Percentiles rank a stretch among this genome's conserved stretches.
Conservation (phyloP, 2,797 vertebrate genomes). For the Enteromius thamalakanensis region DNA sequence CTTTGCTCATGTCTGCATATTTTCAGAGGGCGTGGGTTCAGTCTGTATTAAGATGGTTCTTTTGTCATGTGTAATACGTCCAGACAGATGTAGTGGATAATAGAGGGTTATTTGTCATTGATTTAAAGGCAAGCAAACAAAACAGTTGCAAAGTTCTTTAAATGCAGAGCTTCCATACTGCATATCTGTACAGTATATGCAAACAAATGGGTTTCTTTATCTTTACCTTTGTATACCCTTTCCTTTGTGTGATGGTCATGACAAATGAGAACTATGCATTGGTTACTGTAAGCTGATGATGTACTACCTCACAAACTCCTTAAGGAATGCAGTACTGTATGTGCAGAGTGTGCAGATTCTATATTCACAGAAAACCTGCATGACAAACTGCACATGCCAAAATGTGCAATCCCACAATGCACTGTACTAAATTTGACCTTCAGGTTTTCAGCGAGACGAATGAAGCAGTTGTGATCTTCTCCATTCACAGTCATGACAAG, state of each 20-base stretch:
- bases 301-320: slow-evolving; percentile 1
- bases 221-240: not conserved
- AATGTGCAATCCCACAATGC: not conserved
- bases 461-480: not conserved
- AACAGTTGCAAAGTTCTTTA: not conserved
- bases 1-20: slow-evolving; percentile 29
- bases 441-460: not conserved
- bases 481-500: slow-evolving; percentile 31
- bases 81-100: slow-evolving; percentile 1
- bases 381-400: not conserved
- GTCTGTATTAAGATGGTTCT: slow-evolving; percentile 2
- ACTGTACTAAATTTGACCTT: not conserved
- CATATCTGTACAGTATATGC: not conserved
- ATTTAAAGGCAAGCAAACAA: not conserved
- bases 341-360: slow-evolving; percentile 21
- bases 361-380: not conserved
- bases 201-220: slow-evolving; percentile 10
- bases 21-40: slow-evolving; percentile 28
- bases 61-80: not conserved
- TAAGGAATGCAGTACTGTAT: slow-evolving; percentile 13
- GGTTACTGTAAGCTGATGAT: slow-evolving; percentile 11
- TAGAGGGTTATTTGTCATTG: not conserved
- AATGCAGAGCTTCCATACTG: slow-evolving; percentile 1
- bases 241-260: not conserved
- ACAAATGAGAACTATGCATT: slow-evolving; percentile 16